Base-by-base conservation (phyloP, 1,140 invertebrate species). In the Saccostrea glomerata region DNA sequence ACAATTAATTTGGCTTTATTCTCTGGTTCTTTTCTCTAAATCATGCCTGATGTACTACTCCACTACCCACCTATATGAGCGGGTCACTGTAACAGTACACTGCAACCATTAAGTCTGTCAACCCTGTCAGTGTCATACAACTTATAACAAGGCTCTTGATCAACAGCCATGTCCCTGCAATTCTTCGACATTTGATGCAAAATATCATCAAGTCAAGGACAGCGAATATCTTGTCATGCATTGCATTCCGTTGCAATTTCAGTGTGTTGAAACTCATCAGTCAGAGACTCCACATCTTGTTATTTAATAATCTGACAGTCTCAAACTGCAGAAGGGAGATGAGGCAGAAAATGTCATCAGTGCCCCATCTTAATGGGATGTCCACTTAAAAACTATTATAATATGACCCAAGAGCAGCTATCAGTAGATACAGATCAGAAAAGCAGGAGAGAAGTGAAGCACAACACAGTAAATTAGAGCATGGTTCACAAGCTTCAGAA, bases 291-390 rank as follows among this genome's bases (percentile, higher is more conserved):
- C 23, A 77, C 25, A 36, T 77, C 25, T 77, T 77, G 11, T 36
- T 77, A 36, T 25, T 36, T 77, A 13, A 77, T 25, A 77, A 30
- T 77, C 25, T 30, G 23, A 77, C 25, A 11, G 70, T 77, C 70
- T 30, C 25, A 30, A 36, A 77, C 15, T 77, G 25, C 25, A 30
- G 70, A 11, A 36, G 15, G 25, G 70, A 77, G 25, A 77, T 77
- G 70, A 77, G 30, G 30, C 70, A 77, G 70, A 77, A 47, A 77
- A 77, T 77, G 70, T 77, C 70, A 77, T 36, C 25, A 73, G 66
- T 25, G 23, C 23, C 66, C 66, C 58, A 17, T 73, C 60, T 25
- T 17, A 63, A 20, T 17, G 58, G 58, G 58, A 63, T 17, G 58
- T 63, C 58, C 58, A 63, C 15, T 20, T 20, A 63, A 63, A 11